These are phyloP conservation scores for Spongia lamella DNA, from an alignment of 37 sponge, comb jelly and placozoan genomes.

Conservation along the genomic window DNA sequence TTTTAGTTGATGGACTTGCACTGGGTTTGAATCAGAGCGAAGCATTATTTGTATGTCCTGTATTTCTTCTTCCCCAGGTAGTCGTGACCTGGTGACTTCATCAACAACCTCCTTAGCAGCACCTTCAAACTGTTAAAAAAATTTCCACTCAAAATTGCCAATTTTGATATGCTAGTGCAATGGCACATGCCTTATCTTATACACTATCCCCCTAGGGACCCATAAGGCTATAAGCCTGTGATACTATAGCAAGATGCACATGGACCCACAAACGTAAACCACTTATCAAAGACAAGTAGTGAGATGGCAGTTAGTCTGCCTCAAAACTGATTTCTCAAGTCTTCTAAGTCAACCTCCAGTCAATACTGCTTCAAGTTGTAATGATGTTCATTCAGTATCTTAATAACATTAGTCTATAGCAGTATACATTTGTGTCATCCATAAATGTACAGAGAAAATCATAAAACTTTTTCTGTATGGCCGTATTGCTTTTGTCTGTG, in stretches of 20 bases:
- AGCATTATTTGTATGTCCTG: constrained; percentile 92
- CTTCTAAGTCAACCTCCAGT: constrained; percentile 82
- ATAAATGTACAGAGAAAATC: constrained; percentile 95
- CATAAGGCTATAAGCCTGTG: too few species aligned
- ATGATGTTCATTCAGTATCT: too few species aligned
- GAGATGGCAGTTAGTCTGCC: constrained; percentile 81
- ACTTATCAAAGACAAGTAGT: constrained; percentile 88
- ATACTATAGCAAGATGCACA: too few species aligned
- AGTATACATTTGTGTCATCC: constrained; percentile 82
- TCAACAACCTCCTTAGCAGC: constrained; percentile 95
- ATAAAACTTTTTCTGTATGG: constrained; percentile 73
- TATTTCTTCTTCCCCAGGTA: constrained; percentile 82
- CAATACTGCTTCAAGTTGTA: constrained; percentile 86
- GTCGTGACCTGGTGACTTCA: constrained; percentile 92
- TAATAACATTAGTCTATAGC: too few species aligned
- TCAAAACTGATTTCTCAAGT: constrained; percentile 80
- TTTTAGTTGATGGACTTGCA: constrained; percentile 88
- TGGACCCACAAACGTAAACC: neutral
- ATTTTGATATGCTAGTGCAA: too few species aligned
- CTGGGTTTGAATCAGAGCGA: constrained; percentile 68
- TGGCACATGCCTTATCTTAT: too few species aligned
- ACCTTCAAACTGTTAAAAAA: constrained; percentile 86
- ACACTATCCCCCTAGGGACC: too few species aligned
- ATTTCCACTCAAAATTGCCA: too few species aligned
- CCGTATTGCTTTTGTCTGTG: constrained; percentile 33